These are phyloP conservation scores for Platalea minor DNA, from an alignment of 2,797 vertebrate species.

Conservation along the genomic window DNA sequence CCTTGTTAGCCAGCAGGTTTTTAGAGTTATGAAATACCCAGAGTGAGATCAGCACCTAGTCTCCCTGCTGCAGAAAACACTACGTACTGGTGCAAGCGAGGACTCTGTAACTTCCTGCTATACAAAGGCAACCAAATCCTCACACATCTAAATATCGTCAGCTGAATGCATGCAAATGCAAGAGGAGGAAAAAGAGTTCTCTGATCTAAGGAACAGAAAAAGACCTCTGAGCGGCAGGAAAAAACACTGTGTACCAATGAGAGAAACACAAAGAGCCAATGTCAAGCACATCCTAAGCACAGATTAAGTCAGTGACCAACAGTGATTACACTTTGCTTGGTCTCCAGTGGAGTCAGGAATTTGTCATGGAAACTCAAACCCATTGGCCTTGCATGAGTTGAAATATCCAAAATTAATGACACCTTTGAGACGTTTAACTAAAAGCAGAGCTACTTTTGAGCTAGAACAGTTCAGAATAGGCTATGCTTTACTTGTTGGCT, in stretches of 20 bases:
- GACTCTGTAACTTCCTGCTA: constrained; percentile 27
- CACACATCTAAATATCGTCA: constrained; percentile 20
- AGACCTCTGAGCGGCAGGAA: constrained; percentile 10
- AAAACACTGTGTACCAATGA: constrained; percentile 8
- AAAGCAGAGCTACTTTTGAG: constrained; percentile 14
- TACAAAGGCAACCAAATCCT: constrained; percentile 49
- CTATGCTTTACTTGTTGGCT: not conserved
- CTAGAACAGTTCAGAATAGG: not conserved
- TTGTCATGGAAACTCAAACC: constrained; percentile 28
- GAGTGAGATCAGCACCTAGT: constrained; percentile 1
- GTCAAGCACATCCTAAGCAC: constrained; percentile 1
- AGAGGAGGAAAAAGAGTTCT: constrained; percentile 9
- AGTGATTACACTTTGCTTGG: not conserved
- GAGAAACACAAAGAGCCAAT: constrained; percentile 20
- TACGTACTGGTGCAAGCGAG: not conserved
- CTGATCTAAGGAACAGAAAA: constrained; percentile 44
- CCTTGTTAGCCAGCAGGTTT: not conserved
- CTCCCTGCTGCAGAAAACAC: constrained; percentile 1
- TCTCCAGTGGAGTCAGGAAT: not conserved
- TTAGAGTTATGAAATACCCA: constrained; percentile 12
- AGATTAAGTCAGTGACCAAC: constrained; percentile 15
- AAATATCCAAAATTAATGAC: constrained; percentile 5
- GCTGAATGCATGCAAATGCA: constrained; percentile 39
- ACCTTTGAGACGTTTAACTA: constrained; percentile 24
- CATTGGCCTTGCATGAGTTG: not conserved